phyloP scores from a whole-genome alignment of 2,113 vertebrate genomes.

The Struthidea cinerea region DNA sequence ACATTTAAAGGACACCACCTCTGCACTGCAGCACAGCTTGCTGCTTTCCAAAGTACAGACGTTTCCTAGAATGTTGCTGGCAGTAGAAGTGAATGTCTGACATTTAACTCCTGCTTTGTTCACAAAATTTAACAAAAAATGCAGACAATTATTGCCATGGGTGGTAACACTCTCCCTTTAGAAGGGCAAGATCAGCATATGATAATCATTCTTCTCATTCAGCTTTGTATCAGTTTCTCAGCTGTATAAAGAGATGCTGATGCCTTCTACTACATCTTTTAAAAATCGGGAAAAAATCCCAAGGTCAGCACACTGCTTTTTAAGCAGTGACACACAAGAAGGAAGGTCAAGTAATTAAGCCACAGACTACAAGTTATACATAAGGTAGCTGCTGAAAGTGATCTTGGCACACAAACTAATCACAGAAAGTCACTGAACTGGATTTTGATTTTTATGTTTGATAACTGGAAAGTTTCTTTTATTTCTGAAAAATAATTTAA shows the following conservation, averaged over 20 bases:
- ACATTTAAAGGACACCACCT: background rate
- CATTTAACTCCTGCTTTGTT: background rate
- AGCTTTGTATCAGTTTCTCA: background rate
- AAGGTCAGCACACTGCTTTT: background rate
- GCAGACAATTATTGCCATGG: background rate
- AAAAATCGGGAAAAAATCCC: background rate
- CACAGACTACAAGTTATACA: background rate
- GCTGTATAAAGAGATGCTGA: background rate
- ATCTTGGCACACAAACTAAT: background rate
- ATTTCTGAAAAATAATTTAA: conserved; percentile 44
- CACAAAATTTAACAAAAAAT: background rate
- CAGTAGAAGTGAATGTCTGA: background rate
- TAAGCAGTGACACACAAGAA: background rate
- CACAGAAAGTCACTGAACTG: background rate
- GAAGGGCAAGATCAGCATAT: background rate
- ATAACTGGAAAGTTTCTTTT: background rate
- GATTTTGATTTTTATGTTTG: background rate
- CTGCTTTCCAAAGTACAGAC: background rate
- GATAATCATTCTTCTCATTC: background rate
- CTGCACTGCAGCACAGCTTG: background rate
- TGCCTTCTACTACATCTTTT: background rate
- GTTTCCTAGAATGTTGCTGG: background rate
- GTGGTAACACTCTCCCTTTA: background rate
- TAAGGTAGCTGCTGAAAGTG: background rate
- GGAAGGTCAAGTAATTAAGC: background rate